phyloP scores from a whole-genome alignment of 2,113 vertebrate species.

The Gnathonemus echidnorhynchus region DNA sequence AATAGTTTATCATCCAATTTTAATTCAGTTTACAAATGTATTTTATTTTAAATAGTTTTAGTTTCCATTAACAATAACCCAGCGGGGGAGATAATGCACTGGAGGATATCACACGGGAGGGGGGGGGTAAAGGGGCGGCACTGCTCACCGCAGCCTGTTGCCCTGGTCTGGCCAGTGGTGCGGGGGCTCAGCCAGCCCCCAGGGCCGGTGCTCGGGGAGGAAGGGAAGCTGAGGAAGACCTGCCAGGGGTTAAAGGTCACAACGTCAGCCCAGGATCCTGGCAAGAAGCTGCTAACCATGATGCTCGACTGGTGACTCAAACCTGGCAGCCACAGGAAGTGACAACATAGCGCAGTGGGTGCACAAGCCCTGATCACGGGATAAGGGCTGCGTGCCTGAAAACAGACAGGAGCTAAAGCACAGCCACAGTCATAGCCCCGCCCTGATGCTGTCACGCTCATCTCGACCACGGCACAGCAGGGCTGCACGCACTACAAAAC shows the following conservation, averaged over 20 bases:
- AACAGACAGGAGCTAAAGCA: neutral
- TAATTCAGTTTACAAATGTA: neutral
- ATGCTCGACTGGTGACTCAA: neutral
- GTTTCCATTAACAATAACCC: neutral
- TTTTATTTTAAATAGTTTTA: neutral
- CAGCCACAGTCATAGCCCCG: neutral
- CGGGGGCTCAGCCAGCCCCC: constrained; percentile 42
- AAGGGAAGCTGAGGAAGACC: constrained; percentile 58
- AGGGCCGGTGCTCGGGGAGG: constrained; percentile 52
- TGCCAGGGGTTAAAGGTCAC: constrained; percentile 27
- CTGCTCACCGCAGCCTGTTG: constrained; percentile 56
- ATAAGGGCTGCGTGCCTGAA: neutral
- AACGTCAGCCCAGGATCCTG: neutral
- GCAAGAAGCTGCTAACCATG: neutral
- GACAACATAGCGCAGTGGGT: neutral
- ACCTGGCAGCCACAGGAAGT: neutral
- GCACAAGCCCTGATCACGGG: neutral
- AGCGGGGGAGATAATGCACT: neutral
- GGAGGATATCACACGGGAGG: no score
- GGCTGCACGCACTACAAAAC: neutral
- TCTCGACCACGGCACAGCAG: neutral
- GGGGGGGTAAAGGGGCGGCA: neutral
- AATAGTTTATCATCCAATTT: neutral
- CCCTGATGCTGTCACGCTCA: neutral
- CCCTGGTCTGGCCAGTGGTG: constrained; percentile 67